A percentile compares a stretch with the other conserved stretches of the same genome.
Conservation (phyloP, 2,113 vertebrate species). For the Neofelis nebulosa region DNA sequence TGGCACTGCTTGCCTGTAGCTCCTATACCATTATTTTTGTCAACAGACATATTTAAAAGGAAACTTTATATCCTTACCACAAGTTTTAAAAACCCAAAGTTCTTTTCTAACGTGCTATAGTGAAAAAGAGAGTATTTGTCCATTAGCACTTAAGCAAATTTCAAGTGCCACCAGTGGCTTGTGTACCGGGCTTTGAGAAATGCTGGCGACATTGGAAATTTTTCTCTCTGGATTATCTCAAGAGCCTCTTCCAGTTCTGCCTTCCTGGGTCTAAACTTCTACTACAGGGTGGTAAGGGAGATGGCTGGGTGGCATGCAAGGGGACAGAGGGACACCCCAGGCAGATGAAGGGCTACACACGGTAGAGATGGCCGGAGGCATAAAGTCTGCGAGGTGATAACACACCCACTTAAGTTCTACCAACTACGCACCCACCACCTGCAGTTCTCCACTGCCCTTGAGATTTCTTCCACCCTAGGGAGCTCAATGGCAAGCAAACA, state of each 20-base stretch:
- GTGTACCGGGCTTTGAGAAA: neutral
- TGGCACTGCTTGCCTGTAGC: neutral
- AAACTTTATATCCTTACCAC: neutral
- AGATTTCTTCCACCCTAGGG: neutral
- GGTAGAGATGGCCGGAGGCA: no score
- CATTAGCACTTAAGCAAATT: neutral
- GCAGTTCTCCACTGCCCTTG: neutral
- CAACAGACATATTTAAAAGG: neutral
- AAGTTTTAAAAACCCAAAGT: neutral
- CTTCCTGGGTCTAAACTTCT: neutral
- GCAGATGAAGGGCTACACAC: no score
- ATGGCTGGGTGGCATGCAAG: neutral
- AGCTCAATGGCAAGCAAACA: neutral
- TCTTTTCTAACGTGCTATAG: neutral
- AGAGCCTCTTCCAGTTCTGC: neutral
- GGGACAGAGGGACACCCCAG: neutral
- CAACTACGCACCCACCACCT: neutral
- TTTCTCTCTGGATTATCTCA: neutral
- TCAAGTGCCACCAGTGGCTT: neutral
- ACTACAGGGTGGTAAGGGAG: neutral
- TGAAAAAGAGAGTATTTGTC: neutral
- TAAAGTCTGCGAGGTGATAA: neutral
- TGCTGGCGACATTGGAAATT: neutral
- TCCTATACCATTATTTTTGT: neutral
- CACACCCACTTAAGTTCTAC: neutral